Base-by-base conservation (phyloP, 2,888 invertebrate species). In the Rhagonycha fulva region DNA sequence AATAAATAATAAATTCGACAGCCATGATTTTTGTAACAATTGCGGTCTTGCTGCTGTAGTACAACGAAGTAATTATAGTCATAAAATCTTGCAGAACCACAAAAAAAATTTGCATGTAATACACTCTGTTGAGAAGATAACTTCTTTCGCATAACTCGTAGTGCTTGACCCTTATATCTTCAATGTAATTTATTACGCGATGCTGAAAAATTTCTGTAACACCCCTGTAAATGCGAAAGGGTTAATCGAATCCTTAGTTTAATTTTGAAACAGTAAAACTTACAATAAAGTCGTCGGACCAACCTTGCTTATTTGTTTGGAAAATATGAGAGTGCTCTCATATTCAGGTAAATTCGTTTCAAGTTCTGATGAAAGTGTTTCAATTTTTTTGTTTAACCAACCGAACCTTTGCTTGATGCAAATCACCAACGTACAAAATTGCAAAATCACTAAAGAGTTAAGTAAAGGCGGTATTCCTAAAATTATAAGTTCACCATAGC, bases 391-490 rank as follows among this genome's bases (percentile, higher is more conserved):
- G 23, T 74, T 74, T 14, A 74, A 14, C 74, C 74, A 74, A 14
- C 14, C 12, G 12, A 74, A 71, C 60, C 74, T 60, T 47, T 70
- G 74, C 14, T 71, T 74, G 19, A 67, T 67, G 12, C 70, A 62
- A 14, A 74, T 60, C n/a, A 67, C 47, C 14, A 74, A 28, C 14
- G 70, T 14, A 32, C 74, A 74, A 62, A 74, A 74, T 14, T 74
- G 74, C 14, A 74, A 67, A 19, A 70, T 70, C 9, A 70, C 14
- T 11, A 66, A 70, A 9, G 47, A 69, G 24, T 69, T 74, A 4
- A 74, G 11, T 9, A n/a, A 66, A 66, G 63, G 63, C n/a, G 24
- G 26, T 10, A 66, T 47, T 47, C 12, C 47, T n/a, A n/a, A n/a
- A n/a, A 47, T n/a, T 7, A 47, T 47, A n/a, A 47, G 47, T n/a